A percentile compares a stretch with the other conserved stretches of the same genome.
Conservation (phyloP, 2,888 invertebrate genomes). For the Tetrapedia diversipes region DNA sequence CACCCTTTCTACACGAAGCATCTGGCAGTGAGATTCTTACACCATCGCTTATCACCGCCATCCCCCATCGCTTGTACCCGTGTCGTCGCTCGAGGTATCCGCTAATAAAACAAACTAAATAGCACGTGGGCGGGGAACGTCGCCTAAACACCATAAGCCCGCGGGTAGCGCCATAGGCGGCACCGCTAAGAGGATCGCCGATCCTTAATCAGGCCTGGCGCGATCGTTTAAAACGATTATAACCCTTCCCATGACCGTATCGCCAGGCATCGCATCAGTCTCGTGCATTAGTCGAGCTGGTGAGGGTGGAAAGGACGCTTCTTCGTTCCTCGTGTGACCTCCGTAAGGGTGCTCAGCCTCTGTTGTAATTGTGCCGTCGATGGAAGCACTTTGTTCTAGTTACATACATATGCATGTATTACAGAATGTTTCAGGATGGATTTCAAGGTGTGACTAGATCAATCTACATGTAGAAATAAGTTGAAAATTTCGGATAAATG, state of each 20-base stretch:
- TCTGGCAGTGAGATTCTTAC: not conserved
- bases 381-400: conserved; percentile 40
- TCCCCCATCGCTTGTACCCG: no score
- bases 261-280: conserved; percentile 37
- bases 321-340: conserved; percentile 39
- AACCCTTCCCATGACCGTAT: conserved; percentile 44
- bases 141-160: conserved; percentile 47
- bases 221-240: conserved; percentile 65
- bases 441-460: no score
- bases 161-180: conserved; percentile 42
- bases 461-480: no score
- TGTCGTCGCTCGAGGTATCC: not conserved
- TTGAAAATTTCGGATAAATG: no score
- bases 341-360: conserved; percentile 21
- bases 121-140: conserved; percentile 7
- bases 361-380: conserved; percentile 70
- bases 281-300: conserved; percentile 38
- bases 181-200: conserved; percentile 59
- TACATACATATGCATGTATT: not conserved
- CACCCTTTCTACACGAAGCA: no score
- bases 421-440: no score
- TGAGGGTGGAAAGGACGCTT: conserved; percentile 20
- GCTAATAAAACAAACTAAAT: conserved; percentile 41
- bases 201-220: conserved; percentile 58
- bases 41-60: not conserved